phyloP scores from a whole-genome alignment of 2,888 invertebrate species.

The Sarcophaga variegata region DNA sequence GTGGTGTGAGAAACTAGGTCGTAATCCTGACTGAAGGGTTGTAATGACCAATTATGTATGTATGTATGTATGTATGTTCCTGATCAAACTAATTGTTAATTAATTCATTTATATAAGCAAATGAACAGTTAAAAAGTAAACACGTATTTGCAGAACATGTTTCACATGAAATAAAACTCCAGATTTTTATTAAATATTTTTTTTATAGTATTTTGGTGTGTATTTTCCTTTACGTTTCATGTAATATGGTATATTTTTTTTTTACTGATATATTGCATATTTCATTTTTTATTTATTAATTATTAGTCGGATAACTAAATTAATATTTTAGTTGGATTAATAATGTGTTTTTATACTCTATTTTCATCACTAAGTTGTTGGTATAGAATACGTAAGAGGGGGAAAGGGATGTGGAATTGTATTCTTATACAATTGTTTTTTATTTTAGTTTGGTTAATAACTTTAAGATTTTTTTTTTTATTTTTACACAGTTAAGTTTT shows the following conservation, averaged over 20 bases:
- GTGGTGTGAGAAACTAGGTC: too few relatives aligned
- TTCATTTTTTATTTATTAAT: slow-evolving; percentile 60
- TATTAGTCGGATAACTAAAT: slow-evolving; percentile 31
- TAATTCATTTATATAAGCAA: too few relatives aligned
- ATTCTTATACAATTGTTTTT: neutral
- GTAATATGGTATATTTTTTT: slow-evolving; percentile 65
- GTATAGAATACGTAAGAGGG: slow-evolving; percentile 7
- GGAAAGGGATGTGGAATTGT: neutral
- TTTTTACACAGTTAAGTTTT: slow-evolving; percentile 47
- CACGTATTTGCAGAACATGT: too few relatives aligned
- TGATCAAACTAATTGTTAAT: too few relatives aligned
- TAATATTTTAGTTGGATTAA: slow-evolving; percentile 29
- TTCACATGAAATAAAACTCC: neutral
- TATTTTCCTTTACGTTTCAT: slow-evolving; percentile 69
- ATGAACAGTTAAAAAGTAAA: too few relatives aligned
- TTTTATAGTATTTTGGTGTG: slow-evolving; percentile 72
- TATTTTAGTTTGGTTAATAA: slow-evolving; percentile 20
- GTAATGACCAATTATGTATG: too few relatives aligned
- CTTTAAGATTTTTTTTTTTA: slow-evolving; percentile 33
- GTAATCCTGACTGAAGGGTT: too few relatives aligned
- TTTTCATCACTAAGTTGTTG: slow-evolving; percentile 57
- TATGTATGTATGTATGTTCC: too few relatives aligned
- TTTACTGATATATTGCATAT: slow-evolving; percentile 71
- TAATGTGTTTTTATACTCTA: slow-evolving; percentile 25
- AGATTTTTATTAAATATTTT: slow-evolving; percentile 33